Evolutionary conservation across 2,113 vertebrate species (phyloP).

Genomic region (Oncorhynchus masou): DNA sequence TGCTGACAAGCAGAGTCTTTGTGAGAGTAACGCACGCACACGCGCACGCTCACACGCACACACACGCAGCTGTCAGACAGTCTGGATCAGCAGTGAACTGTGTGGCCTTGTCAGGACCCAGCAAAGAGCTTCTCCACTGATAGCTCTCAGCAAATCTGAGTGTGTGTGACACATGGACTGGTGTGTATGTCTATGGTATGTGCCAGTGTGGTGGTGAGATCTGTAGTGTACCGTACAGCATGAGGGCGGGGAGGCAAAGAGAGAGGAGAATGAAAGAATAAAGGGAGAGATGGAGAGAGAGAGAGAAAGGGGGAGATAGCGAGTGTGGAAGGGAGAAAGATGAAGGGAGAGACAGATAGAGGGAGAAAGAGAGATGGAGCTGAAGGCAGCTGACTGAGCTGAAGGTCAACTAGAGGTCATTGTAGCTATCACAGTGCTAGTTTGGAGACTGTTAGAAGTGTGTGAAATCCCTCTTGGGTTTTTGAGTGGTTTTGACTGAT

Average conservation of each 20-base stretch:
- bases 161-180: constrained; percentile 2
- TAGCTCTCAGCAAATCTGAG: background rate
- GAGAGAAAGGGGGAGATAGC: background rate
- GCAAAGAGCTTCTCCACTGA: too few species aligned
- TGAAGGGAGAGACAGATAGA: background rate
- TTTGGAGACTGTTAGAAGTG: too few species aligned
- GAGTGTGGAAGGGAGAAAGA: background rate
- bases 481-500: too few species aligned
- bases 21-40: background rate
- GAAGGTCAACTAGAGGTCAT: too few species aligned
- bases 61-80: background rate
- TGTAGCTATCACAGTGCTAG: too few species aligned
- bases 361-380: too few species aligned
- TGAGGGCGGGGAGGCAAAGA: background rate
- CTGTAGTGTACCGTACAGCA: background rate
- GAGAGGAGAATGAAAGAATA: background rate
- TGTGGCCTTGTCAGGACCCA: too few species aligned
- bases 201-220: background rate
- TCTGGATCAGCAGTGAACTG: background rate
- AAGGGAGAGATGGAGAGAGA: background rate
- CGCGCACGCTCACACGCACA: background rate
- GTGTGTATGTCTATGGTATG: constrained; percentile 6
- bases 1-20: too few species aligned
- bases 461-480: too few species aligned
- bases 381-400: too few species aligned